Conservation (phyloP, 2,888 invertebrate genomes). For the Neoascia interrupta region DNA sequence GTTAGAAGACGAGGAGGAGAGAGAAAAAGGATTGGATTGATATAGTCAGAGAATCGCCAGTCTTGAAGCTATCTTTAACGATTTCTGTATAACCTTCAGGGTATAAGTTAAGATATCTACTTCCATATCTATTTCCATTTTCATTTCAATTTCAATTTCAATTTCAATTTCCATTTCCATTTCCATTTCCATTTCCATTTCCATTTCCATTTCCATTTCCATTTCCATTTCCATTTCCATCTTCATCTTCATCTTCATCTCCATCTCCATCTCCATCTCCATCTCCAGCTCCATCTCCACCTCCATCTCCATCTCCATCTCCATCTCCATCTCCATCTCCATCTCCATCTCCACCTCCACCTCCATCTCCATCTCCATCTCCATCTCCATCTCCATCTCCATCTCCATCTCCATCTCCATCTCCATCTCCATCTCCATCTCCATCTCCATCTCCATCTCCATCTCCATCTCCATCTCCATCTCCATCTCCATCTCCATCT, state of each 20-base stretch:
- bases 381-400: not conserved
- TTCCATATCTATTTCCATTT: too few species aligned
- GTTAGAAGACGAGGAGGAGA: too few species aligned
- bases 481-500: not conserved
- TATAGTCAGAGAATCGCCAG: too few species aligned
- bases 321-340: not conserved
- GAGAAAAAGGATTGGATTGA: too few species aligned
- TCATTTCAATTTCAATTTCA: not conserved
- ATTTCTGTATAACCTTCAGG: too few species aligned
- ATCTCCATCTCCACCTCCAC: not conserved
- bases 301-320: not conserved
- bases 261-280: not conserved
- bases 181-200: not conserved
- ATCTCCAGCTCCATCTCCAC: not conserved
- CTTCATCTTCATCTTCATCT: not conserved
- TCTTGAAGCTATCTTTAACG: too few species aligned
- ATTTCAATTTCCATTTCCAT: not conserved
- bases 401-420: not conserved
- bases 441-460: not conserved
- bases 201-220: not conserved
- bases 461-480: not conserved
- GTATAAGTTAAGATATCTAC: too few species aligned
- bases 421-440: not conserved
- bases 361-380: not conserved
- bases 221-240: not conserved